phyloP scores from a whole-genome alignment of 2,113 vertebrate genomes.

The Muntiacus reevesi region DNA sequence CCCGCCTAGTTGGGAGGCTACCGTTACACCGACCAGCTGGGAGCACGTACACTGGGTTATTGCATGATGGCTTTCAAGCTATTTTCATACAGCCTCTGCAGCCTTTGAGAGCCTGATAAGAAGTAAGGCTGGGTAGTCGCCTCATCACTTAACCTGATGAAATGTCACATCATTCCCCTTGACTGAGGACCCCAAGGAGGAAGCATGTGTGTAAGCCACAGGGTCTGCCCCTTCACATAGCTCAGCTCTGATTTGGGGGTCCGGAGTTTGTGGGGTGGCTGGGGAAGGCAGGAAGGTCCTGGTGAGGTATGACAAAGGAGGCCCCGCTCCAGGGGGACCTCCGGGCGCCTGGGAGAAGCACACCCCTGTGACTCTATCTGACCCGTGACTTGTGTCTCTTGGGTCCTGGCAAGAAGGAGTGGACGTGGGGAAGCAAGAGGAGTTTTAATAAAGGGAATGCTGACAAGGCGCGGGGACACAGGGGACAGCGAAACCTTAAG shows the following conservation, averaged over 20 bases:
- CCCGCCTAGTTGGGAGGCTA: neutral
- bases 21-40: neutral
- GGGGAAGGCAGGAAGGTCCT: neutral
- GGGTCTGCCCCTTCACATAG: no score
- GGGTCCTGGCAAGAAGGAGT: neutral
- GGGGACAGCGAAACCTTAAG: no score
- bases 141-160: neutral
- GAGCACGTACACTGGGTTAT: neutral
- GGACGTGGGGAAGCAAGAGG: neutral
- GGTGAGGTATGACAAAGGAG: neutral
- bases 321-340: fast-evolving
- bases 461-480: neutral
- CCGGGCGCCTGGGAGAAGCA: neutral
- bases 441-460: neutral
- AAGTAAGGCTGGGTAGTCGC: neutral
- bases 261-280: no score
- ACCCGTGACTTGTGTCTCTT: neutral
- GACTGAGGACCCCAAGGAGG: neutral
- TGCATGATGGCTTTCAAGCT: neutral
- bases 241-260: neutral
- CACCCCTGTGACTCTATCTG: fast-evolving
- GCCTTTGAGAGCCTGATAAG: neutral
- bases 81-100: neutral
- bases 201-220: neutral
- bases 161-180: neutral